phyloP scores from a whole-genome alignment of 1,140 invertebrate species.

The Ditylenchus dipsaci region DNA sequence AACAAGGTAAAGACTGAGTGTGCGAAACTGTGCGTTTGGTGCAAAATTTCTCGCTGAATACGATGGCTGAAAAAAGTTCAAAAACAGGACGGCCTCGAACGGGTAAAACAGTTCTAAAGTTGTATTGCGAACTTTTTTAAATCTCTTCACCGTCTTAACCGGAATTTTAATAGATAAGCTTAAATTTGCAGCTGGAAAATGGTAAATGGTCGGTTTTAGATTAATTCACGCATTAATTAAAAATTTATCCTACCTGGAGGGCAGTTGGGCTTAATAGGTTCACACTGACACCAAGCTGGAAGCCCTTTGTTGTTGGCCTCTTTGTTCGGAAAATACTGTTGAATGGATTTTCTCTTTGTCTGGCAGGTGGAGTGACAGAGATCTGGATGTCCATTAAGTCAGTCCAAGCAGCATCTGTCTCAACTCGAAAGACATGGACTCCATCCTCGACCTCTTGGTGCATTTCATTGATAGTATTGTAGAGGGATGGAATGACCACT shows the following conservation, averaged over 20 bases:
- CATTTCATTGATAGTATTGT: constrained; percentile 31
- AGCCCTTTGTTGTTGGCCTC: constrained; percentile 13
- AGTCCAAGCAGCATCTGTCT: constrained; percentile 44
- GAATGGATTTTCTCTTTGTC: constrained; percentile 43
- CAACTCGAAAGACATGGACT: constrained; percentile 32
- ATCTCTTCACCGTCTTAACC: too few relatives aligned
- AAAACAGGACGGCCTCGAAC: too few relatives aligned
- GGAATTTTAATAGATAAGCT: too few relatives aligned
- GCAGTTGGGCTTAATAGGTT: constrained; percentile 17
- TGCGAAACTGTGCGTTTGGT: too few relatives aligned
- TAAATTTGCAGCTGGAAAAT: too few relatives aligned
- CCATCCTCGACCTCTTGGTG: constrained; percentile 26
- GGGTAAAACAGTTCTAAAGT: too few relatives aligned
- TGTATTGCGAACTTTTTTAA: too few relatives aligned
- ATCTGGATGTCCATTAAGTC: constrained; percentile 46
- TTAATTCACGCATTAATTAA: too few relatives aligned
- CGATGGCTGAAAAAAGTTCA: too few relatives aligned
- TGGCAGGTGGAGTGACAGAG: constrained; percentile 36
- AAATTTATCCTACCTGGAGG: constrained; percentile 8
- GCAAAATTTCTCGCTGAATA: too few relatives aligned
- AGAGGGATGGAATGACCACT: constrained; percentile 26
- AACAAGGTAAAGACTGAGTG: too few relatives aligned
- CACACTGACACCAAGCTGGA: constrained; percentile 23
- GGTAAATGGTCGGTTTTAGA: too few relatives aligned
- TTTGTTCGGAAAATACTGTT: constrained; percentile 41